These are phyloP conservation scores for Lordiphosa mommai DNA, from an alignment of 1,140 invertebrate genomes.

Conservation along the genomic window DNA sequence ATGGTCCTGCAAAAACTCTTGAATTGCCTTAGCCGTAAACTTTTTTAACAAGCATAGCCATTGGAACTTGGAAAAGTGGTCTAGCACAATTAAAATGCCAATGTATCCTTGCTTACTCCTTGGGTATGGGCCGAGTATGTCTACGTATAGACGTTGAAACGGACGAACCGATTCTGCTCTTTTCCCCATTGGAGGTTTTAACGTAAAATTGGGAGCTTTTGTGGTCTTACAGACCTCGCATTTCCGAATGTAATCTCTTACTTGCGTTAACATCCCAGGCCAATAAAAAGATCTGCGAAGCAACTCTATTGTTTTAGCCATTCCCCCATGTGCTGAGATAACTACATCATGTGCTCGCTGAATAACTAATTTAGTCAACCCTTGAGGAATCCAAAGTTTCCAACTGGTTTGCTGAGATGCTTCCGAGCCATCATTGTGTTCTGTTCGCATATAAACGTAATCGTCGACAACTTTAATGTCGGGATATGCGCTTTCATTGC, in stretches of 20 bases:
- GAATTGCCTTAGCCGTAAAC: background rate
- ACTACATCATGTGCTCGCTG: background rate
- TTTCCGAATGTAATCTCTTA: background rate
- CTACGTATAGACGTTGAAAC: no score
- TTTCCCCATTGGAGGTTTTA: background rate
- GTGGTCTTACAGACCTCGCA: constrained; percentile 3
- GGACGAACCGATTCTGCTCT: background rate
- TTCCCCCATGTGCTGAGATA: background rate
- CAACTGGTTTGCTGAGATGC: background rate
- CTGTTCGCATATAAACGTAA: background rate
- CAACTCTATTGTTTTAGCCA: background rate
- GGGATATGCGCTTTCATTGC: background rate
- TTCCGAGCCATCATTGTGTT: background rate
- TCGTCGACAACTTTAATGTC: background rate
- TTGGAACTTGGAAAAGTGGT: background rate
- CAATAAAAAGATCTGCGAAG: constrained; percentile 7
- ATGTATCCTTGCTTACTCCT: background rate
- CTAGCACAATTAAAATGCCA: no score
- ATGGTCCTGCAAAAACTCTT: background rate
- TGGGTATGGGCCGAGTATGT: constrained; percentile 2
- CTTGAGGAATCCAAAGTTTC: constrained; percentile 4
- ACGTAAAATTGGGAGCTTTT: background rate
- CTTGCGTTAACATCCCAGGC: background rate
- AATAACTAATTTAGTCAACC: background rate
- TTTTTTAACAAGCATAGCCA: background rate